Base-by-base conservation (phyloP, 2,888 invertebrate genomes). In the Spisula subtruncata region DNA sequence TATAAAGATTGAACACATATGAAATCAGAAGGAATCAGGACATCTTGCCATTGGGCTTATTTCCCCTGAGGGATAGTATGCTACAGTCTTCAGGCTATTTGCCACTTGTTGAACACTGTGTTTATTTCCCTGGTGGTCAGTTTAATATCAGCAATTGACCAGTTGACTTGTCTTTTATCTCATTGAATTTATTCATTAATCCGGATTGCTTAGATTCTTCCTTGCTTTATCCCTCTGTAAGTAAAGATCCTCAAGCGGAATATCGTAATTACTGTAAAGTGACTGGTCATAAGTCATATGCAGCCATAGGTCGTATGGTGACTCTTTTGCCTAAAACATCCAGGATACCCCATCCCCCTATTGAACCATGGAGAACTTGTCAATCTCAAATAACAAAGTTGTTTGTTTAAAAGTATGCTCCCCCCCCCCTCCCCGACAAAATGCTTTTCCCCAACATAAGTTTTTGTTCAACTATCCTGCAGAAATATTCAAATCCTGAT, bases 71-170 rank as follows among this genome's bases (percentile, higher is more conserved):
- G 75, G 75, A 75, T 75, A 12, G 35, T 35, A 32, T 32, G 32
- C 75, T 75, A 35, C 35, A 32, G 35, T 16, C 25, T 75, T 35
- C 35, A 6, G 35, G 35, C 32, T 75, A 32, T 75, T 75, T 18
- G 16, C 29, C 75, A 75, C 51, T 48, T 81, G 81, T 81, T 25
- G 81, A 46, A 46, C 81, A 81, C 48, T 48, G n/a, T 8, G 12
- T 81, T 48, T 81, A 81, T 81, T 81, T 81, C 81, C 81, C 81
- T 48, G 12, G 81, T n/a, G 81, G 81, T 75, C 75, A 75, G 32
- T 35, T n/a, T n/a, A n/a, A n/a, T 32, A 75, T 32, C 16, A 75
- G 16, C 18, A 35, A 75, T 16, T 32, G 32, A 75, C 75, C 75
- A 75, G 32, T 75, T 35, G 18, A 14, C 35, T 35, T 1, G 35